Conservation (phyloP, 2,797 vertebrate species). For the Vespertilio murinus region DNA sequence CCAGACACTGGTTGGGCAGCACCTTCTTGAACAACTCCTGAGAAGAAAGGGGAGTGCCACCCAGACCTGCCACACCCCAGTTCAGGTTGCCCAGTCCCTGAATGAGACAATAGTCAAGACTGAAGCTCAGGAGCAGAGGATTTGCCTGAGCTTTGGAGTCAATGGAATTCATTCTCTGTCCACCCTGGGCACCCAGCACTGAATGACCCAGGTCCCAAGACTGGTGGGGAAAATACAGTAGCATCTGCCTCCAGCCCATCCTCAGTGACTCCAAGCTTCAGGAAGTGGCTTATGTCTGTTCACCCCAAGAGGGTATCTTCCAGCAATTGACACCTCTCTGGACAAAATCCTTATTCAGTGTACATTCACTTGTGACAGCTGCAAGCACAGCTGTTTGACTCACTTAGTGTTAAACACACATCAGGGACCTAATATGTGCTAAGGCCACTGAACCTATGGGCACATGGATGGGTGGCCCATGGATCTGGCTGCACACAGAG, state of each 20-base stretch:
- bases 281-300: neutral
- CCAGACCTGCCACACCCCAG: too few relatives aligned
- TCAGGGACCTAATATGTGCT: neutral
- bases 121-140: too few relatives aligned
- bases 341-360: neutral
- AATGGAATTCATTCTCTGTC: too few relatives aligned
- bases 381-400: neutral
- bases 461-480: neutral
- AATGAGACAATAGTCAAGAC: too few relatives aligned
- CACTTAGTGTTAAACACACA: neutral
- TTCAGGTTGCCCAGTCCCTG: too few relatives aligned
- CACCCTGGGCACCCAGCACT: neutral
- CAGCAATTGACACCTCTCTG: too few relatives aligned
- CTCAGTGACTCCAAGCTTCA: neutral
- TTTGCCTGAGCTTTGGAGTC: too few relatives aligned
- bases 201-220: conserved; percentile 87
- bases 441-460: neutral
- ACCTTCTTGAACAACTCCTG: too few relatives aligned
- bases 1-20: too few relatives aligned
- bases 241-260: neutral
- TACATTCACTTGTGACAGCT: neutral
- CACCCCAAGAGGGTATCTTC: neutral
- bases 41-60: too few relatives aligned
- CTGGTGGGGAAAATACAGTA: conserved; percentile 84
- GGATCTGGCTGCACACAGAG: neutral